Evolutionary conservation across 2,797 vertebrate genomes (phyloP).

Genomic region (Mormyrops boulengeri): DNA sequence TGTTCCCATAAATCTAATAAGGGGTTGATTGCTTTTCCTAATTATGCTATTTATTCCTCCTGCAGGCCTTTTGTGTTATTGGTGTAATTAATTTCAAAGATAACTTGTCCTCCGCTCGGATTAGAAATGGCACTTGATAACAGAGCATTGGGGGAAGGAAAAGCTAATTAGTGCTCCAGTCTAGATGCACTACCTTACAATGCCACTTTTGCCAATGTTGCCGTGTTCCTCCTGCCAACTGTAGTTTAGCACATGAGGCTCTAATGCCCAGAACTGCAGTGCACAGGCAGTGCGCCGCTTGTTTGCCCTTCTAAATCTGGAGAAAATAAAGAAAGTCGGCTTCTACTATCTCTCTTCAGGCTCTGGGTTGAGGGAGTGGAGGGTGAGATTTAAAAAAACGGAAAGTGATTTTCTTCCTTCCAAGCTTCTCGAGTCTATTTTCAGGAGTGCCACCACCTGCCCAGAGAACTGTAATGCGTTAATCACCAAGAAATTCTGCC

Average conservation of each 20-base stretch:
- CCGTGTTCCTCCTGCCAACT: conserved; percentile 3
- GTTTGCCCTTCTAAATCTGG: not conserved
- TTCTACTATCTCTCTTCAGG: not conserved
- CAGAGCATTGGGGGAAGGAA: conserved; percentile 36
- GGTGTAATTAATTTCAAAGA: conserved; percentile 74
- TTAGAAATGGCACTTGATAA: conserved; percentile 50
- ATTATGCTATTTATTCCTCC: conserved; percentile 65
- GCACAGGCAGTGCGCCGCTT: not conserved
- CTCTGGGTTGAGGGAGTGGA: not conserved
- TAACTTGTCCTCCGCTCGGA: conserved; percentile 62
- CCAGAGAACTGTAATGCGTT: not conserved
- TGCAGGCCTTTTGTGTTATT: conserved; percentile 55
- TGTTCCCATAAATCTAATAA: conserved; percentile 73
- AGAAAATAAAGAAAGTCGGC: not conserved
- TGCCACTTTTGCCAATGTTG: not conserved
- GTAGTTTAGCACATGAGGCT: conserved; percentile 8
- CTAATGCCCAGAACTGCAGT: not conserved
- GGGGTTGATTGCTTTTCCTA: conserved; percentile 72
- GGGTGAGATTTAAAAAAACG: not conserved
- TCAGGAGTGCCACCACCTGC: conserved; percentile 20
- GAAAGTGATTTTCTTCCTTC: conserved; percentile 21
- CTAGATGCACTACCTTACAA: conserved; percentile 6
- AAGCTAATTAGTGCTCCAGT: conserved; percentile 26
- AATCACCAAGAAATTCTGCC: conserved; percentile 22
- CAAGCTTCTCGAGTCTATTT: conserved; percentile 19